Conservation (phyloP, 2,888 invertebrate species). For the Elgonia sp. region DNA sequence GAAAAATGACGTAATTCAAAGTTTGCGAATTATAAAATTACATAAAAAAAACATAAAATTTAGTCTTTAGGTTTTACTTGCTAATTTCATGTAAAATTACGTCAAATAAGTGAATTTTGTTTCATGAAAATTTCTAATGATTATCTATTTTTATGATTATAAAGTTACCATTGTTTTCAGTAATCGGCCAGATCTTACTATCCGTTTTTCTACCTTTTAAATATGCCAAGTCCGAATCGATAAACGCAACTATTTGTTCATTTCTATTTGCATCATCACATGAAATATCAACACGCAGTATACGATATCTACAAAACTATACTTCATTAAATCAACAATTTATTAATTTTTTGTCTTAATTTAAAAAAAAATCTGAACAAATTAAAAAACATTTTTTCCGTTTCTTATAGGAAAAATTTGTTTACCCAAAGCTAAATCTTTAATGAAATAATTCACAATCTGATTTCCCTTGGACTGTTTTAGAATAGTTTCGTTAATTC, state of each 20-base stretch:
- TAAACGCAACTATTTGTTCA: conserved; percentile 68
- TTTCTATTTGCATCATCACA: conserved; percentile 66
- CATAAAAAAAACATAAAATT: no score
- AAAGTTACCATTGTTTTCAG: conserved; percentile 75
- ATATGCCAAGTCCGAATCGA: conserved; percentile 70
- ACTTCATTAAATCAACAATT: neutral
- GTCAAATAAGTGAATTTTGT: no score
- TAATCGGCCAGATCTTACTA: conserved; percentile 77
- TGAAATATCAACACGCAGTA: conserved; percentile 41
- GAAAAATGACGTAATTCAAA: no score
- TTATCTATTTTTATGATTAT: neutral
- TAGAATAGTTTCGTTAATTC: conserved; percentile 88
- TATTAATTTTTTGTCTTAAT: neutral
- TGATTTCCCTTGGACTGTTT: conserved; percentile 83
- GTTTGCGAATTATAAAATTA: no score
- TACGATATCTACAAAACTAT: no score
- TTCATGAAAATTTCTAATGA: neutral
- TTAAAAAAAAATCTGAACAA: neutral
- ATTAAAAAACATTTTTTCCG: neutral
- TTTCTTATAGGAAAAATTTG: conserved; percentile 17
- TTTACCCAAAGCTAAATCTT: conserved; percentile 77
- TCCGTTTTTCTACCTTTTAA: conserved; percentile 72
- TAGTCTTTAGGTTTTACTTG: no score
- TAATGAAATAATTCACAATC: conserved; percentile 79
- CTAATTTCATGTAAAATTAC: no score